Evolutionary conservation across 2,888 invertebrate genomes (phyloP), one percentile per base, ranked within the genome.

Genomic region (Hydrotaea cyrtoneurina): DNA sequence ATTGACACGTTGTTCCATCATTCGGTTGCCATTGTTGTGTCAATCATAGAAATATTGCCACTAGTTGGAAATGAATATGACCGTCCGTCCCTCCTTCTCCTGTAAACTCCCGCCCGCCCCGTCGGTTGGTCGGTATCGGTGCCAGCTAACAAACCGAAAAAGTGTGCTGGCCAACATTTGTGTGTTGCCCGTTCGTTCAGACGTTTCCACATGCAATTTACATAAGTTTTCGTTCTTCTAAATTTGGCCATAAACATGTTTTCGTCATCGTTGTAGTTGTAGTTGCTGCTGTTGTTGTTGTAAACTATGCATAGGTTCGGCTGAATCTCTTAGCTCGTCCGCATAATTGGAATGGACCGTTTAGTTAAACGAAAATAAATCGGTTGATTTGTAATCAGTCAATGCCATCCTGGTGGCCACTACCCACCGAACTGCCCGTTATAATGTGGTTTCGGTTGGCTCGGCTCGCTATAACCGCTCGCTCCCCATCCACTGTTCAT

Each of bases 21-120:
- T 75, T 80, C 43, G 57, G 69, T 17, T 46, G 80, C 78, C 74
- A 84, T 84, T 84, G 83, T 84, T 84, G n/a, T 84, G 83, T 80
- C 83, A 84, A 84, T 84, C 83, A 83, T 21, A 13, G 15, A 31
- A 64, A 64, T 19, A 19, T 31, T 5, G 55, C 13, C 46, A 11
- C 64, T 26, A 26, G 43, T 15, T 13, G 59, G 23, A 59, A 31
- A 26, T 59, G 23, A 59, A 59, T 59, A 26, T 26, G 23, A n/a
- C 15, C 59, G 15, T 31, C 31, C 31, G 31, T 7, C 31, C 31
- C 31, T 31, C 7, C n/a, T 31, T 31, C 31, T 31, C 31, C 31
- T 31, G n/a, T n/a, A n/a, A n/a, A n/a, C 31, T 31, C 7, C 31
- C 31, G n/a, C n/a, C n/a, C n/a, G n/a, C n/a, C n/a, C n/a, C n/a